Base-by-base conservation (phyloP, 2,113 vertebrate genomes). In the Dendrocopos noguchii region DNA sequence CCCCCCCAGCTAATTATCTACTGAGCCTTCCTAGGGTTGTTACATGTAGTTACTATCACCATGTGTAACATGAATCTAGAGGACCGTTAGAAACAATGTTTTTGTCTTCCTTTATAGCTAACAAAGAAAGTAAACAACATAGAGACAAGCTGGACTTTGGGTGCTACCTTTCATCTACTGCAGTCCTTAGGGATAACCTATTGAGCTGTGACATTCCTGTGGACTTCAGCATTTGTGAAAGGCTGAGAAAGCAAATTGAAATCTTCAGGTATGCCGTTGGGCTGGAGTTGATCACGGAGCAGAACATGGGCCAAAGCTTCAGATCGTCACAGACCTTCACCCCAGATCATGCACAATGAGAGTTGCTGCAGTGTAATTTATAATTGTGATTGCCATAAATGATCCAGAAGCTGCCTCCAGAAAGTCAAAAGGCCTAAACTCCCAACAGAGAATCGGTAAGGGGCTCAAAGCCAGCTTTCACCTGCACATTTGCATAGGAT, bases 81-180 rank as follows among this genome's bases (percentile, higher is more conserved):
- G 50, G 84, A 76, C 70, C 86, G 31, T 78, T 28, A 60, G n/a
- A 53, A 90, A 47, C 82, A 64, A 70, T 20, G 74, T 71, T 28
- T 91, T 80, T 95, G 83, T 29, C 28, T 97, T 76, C 97, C 47
- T 92, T 83, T 78, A 96, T 95, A 99, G 99, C 97, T 99, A 39
- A 96, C 98, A 93, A 99, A 99, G 97, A 99, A 99, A 96, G 98
- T 99, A 91, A 99, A 99, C 96, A 98, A 99, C 33, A 98, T 99
- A 92, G 99, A 99, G 97, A 99, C 98, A 3, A 99, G 99, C 95
- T 99, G 99, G 99, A 99, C 99, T 85, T 96, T 99, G 94, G 99
- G 99, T 31, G 99, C 99, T 57, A 99, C 98, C 34, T 99, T 99
- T 89, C 98, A 99, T 93, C 97, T 99, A 75, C 97, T 99, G 96